These are phyloP conservation scores for Pandemis cinnamomeana DNA, from an alignment of 2,888 invertebrate species.

Conservation along the genomic window DNA sequence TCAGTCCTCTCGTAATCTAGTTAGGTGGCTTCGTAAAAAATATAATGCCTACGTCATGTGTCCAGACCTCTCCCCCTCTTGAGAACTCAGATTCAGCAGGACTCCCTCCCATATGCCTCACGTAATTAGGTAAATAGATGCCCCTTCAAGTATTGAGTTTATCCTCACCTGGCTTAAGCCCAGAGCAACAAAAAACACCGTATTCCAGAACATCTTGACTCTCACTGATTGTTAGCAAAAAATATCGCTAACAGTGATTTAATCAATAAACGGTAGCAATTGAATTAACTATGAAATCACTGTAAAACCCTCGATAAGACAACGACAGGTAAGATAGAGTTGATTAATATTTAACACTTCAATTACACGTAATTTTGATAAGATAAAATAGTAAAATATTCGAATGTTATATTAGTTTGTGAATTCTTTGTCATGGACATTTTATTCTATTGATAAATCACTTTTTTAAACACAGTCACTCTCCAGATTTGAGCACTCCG, in stretches of 20 bases:
- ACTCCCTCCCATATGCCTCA: too few relatives aligned
- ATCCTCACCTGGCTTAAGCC: constrained; percentile 60
- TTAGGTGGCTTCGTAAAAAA: too few relatives aligned
- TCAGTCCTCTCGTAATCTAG: too few relatives aligned
- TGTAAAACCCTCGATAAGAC: constrained; percentile 19
- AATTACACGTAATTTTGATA: constrained; percentile 15
- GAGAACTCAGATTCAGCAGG: too few relatives aligned
- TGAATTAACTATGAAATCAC: constrained; percentile 38
- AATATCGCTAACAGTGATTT: not conserved
- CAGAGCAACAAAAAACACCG: constrained; percentile 55
- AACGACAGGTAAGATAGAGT: constrained; percentile 11
- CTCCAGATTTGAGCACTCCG: too few relatives aligned
- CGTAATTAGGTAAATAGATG: not conserved
- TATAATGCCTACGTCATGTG: too few relatives aligned
- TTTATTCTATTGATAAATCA: not conserved
- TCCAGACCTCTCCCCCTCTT: too few relatives aligned
- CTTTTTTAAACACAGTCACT: too few relatives aligned
- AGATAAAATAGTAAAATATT: not conserved
- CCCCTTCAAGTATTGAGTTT: not conserved
- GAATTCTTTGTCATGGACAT: constrained; percentile 1
- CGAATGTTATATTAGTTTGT: not conserved
- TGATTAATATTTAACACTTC: not conserved
- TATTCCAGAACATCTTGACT: constrained; percentile 57
- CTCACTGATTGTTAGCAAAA: constrained; percentile 47
- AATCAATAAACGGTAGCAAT: constrained; percentile 32